Evolutionary conservation across 2,888 invertebrate species (phyloP), one percentile per base, ranked within the genome.

Genomic region (Perizoma affinitatum): DNA sequence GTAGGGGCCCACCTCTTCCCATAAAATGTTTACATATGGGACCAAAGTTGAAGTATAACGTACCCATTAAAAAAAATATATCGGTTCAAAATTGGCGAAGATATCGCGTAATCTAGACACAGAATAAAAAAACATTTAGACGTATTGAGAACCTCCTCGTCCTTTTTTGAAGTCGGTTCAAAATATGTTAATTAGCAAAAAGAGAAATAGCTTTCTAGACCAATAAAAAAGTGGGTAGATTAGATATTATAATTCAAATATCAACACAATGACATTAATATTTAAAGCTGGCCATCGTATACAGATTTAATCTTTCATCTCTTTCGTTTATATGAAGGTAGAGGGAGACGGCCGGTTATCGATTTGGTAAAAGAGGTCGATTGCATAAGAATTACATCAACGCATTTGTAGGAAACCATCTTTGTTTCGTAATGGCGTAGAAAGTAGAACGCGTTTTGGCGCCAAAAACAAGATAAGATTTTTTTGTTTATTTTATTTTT

Each of bases 331-430:
- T 7, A 51, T 11, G 33, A 54, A 11, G 41, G 34, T 9, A 38
- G 67, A 66, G 51, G 53, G 61, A 65, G 65, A 66, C n/a, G 44
- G 45, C 33, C 11, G 36, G 43, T 44, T 61, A 67, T 68, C 66
- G 63, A 67, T 72, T 64, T 65, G 49, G 66, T 63, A 59, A 65
- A 69, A 58, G 67, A 58, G 68, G 68, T 61, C 70, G 57, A 48
- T 71, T 71, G 56, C 61, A 52, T 64, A 71, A 70, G 54, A 60
- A 53, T 70, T 71, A 67, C 70, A 65, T 61, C 65, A 62, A 61
- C 56, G n/a, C 38, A 40, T 49, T 53, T 51, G 57, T 63, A 65
- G 69, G 67, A 71, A 71, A 61, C 59, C 67, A 70, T 68, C 68
- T 66, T 58, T 61, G 61, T 69, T 58, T 47, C 63, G 67, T 61